Conservation (phyloP, 2,113 vertebrate genomes). For the Vulpes ferrilata region DNA sequence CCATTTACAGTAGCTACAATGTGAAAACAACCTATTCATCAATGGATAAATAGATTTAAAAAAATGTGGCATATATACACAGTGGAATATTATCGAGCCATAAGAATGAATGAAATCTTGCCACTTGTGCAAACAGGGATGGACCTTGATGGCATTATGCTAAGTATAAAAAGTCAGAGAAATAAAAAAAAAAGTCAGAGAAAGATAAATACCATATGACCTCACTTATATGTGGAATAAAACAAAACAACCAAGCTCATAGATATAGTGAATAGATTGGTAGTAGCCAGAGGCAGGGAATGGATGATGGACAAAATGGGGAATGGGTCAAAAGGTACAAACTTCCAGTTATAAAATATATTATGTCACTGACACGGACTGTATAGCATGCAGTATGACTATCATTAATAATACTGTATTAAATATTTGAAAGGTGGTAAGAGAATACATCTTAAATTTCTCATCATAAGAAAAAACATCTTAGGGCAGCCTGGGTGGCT, state of each 20-base stretch:
- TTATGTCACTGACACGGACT: background rate
- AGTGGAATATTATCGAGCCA: background rate
- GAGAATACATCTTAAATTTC: background rate
- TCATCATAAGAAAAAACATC: background rate
- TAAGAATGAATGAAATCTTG: background rate
- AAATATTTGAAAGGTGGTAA: background rate
- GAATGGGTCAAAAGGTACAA: background rate
- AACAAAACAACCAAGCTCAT: background rate
- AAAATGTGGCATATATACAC: background rate
- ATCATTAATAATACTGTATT: background rate
- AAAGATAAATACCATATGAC: background rate
- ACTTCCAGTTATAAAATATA: background rate
- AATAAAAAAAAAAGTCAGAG: background rate
- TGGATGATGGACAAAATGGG: background rate
- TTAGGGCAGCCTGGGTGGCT: no score
- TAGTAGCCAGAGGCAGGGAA: background rate
- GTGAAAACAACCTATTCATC: background rate
- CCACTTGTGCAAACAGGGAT: background rate
- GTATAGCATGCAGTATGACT: background rate
- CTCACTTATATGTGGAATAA: background rate
- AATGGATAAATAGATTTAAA: background rate
- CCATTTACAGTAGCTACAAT: background rate
- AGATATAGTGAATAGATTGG: background rate
- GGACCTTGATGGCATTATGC: background rate
- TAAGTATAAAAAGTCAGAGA: background rate